Percentiles rank a stretch among this genome's conserved stretches.
Conservation (phyloP, 2,797 vertebrate genomes). For the Myoxocephalus aenaeus region DNA sequence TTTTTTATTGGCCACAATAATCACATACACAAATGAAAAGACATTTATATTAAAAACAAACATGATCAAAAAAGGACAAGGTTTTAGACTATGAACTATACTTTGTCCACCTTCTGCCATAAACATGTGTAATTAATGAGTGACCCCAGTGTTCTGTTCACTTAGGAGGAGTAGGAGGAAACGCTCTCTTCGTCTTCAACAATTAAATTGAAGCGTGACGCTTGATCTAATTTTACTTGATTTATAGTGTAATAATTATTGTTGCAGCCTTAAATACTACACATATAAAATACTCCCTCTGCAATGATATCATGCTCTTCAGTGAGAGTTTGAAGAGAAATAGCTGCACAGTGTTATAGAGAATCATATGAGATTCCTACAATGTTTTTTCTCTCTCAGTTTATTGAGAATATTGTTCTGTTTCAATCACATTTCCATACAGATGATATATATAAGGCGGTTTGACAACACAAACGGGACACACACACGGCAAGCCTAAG, state of each 20-base stretch:
- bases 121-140: not conserved
- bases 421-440: not conserved
- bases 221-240: not conserved
- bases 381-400: not conserved
- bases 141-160: not conserved
- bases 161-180: not conserved
- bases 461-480: conserved; percentile 11
- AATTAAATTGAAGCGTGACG: not conserved
- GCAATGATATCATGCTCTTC: not conserved
- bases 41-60: not conserved
- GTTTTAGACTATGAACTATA: not conserved
- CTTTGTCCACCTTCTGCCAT: not conserved
- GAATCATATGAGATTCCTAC: not conserved
- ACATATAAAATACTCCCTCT: not conserved
- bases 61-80: not conserved
- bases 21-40: not conserved
- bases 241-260: not conserved
- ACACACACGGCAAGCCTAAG: conserved; percentile 10
- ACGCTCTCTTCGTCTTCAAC: not conserved
- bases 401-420: not conserved
- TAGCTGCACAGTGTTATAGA: not conserved
- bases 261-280: not conserved
- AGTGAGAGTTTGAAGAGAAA: conserved; percentile 17
- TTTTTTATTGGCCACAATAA: not conserved
- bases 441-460: not conserved